phyloP scores from a whole-genome alignment of 2,797 vertebrate species.

The Anguilla megastoma region DNA sequence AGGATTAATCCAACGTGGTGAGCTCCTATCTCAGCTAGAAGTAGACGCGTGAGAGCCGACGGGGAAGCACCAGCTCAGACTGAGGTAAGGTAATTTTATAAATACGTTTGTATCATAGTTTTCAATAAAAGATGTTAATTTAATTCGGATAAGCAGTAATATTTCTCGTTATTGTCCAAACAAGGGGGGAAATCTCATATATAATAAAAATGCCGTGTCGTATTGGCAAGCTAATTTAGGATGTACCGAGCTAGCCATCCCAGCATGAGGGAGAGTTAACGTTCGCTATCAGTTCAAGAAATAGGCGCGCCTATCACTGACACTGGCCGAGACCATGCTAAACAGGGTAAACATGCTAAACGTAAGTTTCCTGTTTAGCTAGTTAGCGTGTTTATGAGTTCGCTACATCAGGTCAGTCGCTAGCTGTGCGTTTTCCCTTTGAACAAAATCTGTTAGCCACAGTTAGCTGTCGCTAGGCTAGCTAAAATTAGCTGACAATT shows the following conservation, averaged over 20 bases:
- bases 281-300: neutral
- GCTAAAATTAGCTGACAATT: neutral
- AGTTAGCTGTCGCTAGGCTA: neutral
- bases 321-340: neutral
- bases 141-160: neutral
- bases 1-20: neutral
- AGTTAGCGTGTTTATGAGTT: neutral
- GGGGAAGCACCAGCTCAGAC: neutral
- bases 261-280: slow-evolving; percentile 11
- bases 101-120: neutral
- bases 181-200: neutral
- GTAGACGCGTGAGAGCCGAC: slow-evolving; percentile 26
- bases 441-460: neutral
- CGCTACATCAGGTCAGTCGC: neutral
- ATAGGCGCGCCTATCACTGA: slow-evolving; percentile 13
- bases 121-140: neutral
- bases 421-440: neutral
- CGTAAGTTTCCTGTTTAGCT: neutral
- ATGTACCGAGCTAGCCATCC: neutral
- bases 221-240: neutral
- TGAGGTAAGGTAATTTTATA: slow-evolving; percentile 24
- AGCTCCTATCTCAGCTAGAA: slow-evolving; percentile 24
- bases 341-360: neutral
- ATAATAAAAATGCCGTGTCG: neutral
- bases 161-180: neutral